These are phyloP conservation scores for Pinctada fucata DNA, from an alignment of 2,888 invertebrate species.

Conservation along the genomic window DNA sequence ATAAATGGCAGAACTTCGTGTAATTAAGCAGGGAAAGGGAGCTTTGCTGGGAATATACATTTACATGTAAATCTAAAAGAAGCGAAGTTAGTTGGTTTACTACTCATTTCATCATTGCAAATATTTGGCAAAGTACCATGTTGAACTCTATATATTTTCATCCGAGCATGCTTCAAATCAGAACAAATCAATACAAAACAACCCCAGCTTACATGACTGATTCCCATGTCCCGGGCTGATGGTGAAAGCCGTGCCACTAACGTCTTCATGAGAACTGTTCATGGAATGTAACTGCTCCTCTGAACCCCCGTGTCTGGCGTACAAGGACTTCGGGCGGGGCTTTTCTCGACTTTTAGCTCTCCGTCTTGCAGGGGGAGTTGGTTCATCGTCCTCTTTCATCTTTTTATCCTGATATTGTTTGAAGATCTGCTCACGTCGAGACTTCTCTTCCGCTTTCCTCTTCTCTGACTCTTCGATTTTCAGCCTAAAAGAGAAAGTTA, in stretches of 20 bases:
- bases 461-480: slow-evolving; percentile 85
- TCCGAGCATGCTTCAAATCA: no score
- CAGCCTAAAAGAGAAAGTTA: slow-evolving; percentile 75
- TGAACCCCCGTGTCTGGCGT: slow-evolving; percentile 54
- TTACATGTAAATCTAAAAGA: no score
- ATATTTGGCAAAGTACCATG: no score
- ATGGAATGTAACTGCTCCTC: slow-evolving; percentile 50
- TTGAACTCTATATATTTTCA: no score
- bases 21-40: no score
- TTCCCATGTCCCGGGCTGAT: slow-evolving; percentile 35
- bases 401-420: slow-evolving; percentile 96
- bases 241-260: slow-evolving; percentile 51
- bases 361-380: slow-evolving; percentile 46
- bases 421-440: slow-evolving; percentile 90
- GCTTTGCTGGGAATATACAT: no score
- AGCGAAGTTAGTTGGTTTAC: no score
- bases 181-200: no score
- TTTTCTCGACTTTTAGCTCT: slow-evolving; percentile 48
- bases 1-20: no score
- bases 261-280: slow-evolving; percentile 65
- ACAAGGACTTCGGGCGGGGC: slow-evolving; percentile 70
- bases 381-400: slow-evolving; percentile 81
- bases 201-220: slow-evolving; percentile 24
- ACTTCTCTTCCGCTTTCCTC: slow-evolving; percentile 88
- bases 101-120: no score